Base-by-base conservation (phyloP, 2,113 vertebrate species). In the Salvator merianae region DNA sequence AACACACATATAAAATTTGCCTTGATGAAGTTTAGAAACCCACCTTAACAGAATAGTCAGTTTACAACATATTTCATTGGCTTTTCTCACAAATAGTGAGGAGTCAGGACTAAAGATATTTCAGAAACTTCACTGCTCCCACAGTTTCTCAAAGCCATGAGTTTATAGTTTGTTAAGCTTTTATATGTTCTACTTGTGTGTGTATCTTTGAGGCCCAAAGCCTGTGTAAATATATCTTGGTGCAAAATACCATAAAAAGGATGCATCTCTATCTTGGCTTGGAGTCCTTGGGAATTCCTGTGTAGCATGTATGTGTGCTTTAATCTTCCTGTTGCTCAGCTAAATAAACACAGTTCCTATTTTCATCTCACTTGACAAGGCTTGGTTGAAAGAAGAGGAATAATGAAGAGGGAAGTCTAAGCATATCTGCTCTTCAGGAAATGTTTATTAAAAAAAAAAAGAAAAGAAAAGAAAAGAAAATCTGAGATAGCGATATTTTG, bases 331-430 rank as follows among this genome's bases (percentile, higher is more conserved):
- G 5, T 55, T 24, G n/a, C 79, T 70, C 62, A 76, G 32, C 26
- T 68, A 50, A 76, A 68, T 34, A 50, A 81, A 38, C 66, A 50
- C 40, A 75, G 13, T 32, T 43, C 38, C 20, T 75, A 26, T 66
- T 75, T n/a, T 75, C 81, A 83, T 76, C 43, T 76, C 40, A 59
- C 14, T 12, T 24, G 82, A 69, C n/a, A 62, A 38, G 7, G 62
- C 82, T 90, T 77, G 1, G 9, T 80, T 83, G 38, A 75, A 83
- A 83, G n/a, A 55, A 71, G 50, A 14, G 59, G 85, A 87, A 75
- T 3, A 66, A n/a, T 79, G 28, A 62, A 77, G 66, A 9, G 4
- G 13, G 78, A 71, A 86, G 0, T 1, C 5, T 32, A 34, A 26
- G 70, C 71, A 16, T 79, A 77, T 12, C 38, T 47, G 0, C 78